Percentiles rank a stretch among this genome's conserved stretches.
Evolutionary conservation across 1,140 invertebrate species (phyloP).

Genomic region (Apis laboriosa): DNA sequence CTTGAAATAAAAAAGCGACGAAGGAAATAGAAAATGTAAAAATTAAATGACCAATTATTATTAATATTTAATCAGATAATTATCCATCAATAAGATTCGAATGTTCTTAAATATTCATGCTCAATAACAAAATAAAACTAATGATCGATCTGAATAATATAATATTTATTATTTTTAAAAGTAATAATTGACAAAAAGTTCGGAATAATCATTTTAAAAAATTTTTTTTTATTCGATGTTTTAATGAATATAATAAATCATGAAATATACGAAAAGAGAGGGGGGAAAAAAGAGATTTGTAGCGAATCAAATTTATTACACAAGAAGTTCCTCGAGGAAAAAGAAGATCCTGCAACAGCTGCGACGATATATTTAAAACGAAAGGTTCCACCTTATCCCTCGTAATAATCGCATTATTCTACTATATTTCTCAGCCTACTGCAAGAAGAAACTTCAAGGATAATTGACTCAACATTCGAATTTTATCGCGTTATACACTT

Average conservation of each 20-base stretch:
- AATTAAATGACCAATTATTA: not conserved
- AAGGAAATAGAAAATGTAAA: not conserved
- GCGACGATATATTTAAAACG: conserved; percentile 19
- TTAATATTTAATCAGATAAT: conserved; percentile 19
- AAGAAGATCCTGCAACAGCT: conserved; percentile 32
- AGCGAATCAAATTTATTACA: conserved; percentile 32
- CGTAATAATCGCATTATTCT: conserved; percentile 23
- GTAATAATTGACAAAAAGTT: too few species aligned
- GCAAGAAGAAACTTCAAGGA: too few species aligned
- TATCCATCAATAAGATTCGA: not conserved
- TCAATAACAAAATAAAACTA: not conserved
- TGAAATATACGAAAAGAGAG: not conserved
- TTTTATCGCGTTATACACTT: not conserved
- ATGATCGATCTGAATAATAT: too few species aligned
- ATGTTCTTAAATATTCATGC: not conserved
- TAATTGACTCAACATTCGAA: not conserved
- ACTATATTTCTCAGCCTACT: not conserved
- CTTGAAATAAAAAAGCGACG: not conserved
- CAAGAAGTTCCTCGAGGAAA: not conserved
- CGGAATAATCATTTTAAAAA: not conserved
- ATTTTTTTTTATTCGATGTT: not conserved
- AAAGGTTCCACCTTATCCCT: not conserved
- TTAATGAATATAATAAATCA: conserved; percentile 12
- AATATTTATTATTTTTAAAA: too few species aligned
- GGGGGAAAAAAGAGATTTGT: not conserved